Percentiles rank a stretch among this genome's conserved stretches.
phyloP scores from a whole-genome alignment of 2,113 vertebrate genomes.

The Mustelus asterias region DNA sequence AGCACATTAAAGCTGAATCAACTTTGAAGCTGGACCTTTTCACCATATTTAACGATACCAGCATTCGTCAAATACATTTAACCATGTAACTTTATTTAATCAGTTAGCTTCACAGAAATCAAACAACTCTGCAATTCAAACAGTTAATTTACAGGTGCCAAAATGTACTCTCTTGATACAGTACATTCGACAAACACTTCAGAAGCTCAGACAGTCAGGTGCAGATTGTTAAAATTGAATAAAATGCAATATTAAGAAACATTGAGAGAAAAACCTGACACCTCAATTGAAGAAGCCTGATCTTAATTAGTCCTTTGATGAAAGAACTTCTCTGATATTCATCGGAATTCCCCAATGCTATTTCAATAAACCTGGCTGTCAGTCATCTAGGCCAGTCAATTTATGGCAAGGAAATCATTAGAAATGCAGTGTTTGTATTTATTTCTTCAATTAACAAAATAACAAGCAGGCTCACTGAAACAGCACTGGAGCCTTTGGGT shows the following conservation, averaged over 20 bases:
- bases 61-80: not conserved
- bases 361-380: not conserved
- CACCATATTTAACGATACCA: not conserved
- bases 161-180: not conserved
- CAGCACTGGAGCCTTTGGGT: not conserved
- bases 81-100: not conserved
- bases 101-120: not conserved
- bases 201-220: not conserved
- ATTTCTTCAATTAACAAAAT: not conserved
- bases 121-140: not conserved
- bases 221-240: not conserved
- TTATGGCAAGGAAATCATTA: not conserved
- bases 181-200: not conserved
- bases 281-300: constrained; percentile 20
- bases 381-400: not conserved
- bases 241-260: not conserved
- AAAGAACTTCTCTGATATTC: constrained; percentile 11
- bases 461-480: not conserved
- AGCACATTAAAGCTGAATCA: not conserved
- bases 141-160: not conserved
- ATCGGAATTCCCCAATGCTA: constrained; percentile 14
- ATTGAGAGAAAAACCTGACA: not conserved
- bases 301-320: constrained; percentile 22
- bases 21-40: not conserved
- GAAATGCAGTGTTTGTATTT: not conserved